Evolutionary conservation across 2,113 vertebrate species (phyloP), one percentile per base, ranked within the genome.

Genomic region (Xenotilapia caudafasciata): DNA sequence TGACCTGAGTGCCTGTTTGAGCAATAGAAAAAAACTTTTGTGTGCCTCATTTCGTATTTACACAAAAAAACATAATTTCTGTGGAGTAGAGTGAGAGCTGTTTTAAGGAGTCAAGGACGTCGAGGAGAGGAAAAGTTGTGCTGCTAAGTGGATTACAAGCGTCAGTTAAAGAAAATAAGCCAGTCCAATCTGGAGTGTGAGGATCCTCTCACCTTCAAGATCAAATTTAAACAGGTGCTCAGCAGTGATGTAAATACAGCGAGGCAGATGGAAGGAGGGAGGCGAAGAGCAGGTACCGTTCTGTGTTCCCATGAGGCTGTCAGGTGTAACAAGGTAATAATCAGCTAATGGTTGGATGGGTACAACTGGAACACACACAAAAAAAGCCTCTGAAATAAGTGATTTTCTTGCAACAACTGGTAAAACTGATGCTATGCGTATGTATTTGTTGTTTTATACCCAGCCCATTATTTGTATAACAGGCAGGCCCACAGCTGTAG

Each of bases 291-390:
- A 40, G n/a, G 75, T 13, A 68, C 7, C 31, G 51, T 86, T 92
- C 49, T 83, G 51, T 90, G 88, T 90, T 83, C 85, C 75, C 56
- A n/a, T 33, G 84, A 88, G 87, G 89, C 83, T 92, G 80, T 82
- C 79, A 85, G 80, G 85, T 92, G 90, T 88, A 84, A 86, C 89
- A 84, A 86, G 84, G 90, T 81, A 90, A 91, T 87, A 85, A 91
- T 87, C 19, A 45, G 79, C 60, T 11, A 80, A 60, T 77, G 47
- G 79, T 53, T 83, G 38, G 87, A 73, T 38, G 31, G 88, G 83
- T 77, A 13, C 75, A 83, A 83, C 13, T 31, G 42, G 17, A 79
- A 60, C 82, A 42, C 49, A 15, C 42, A 40, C 28, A 23, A 11
- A 26, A 23, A 21, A 26, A 77, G 26, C 62, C 9, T 68, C 68